Conservation (phyloP, 2,113 vertebrate species). For the Lagopus leucura region DNA sequence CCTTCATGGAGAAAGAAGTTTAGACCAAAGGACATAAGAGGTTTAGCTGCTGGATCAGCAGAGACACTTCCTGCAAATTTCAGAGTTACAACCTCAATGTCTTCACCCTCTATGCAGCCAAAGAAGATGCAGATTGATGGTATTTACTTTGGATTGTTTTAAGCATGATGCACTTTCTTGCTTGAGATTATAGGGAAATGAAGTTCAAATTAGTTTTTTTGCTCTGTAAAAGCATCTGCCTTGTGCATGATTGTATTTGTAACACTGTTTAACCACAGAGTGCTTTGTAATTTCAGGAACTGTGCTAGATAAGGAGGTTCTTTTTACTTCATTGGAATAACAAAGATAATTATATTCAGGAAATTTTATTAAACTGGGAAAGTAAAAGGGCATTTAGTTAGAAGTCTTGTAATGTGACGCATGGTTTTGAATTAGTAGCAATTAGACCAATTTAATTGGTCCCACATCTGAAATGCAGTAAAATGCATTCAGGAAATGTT, state of each 20-base stretch:
- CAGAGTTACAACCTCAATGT: slow-evolving; percentile 87
- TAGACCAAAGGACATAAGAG: slow-evolving; percentile 94
- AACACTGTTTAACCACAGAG: slow-evolving; percentile 39
- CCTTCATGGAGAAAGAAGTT: slow-evolving; percentile 99
- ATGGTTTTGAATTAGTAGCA: neutral
- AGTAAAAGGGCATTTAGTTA: neutral
- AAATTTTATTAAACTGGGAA: neutral
- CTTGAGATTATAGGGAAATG: neutral
- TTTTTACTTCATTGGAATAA: neutral
- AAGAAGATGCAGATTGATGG: slow-evolving; percentile 97
- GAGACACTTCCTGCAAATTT: slow-evolving; percentile 97
- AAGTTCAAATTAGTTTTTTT: neutral
- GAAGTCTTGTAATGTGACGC: neutral
- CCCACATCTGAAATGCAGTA: neutral
- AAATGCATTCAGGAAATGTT: neutral
- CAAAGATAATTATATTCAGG: neutral
- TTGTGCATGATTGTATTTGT: slow-evolving; percentile 62
- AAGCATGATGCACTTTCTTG: slow-evolving; percentile 5
- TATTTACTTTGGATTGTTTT: slow-evolving; percentile 62
- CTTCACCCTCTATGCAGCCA: slow-evolving; percentile 91
- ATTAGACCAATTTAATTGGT: neutral
- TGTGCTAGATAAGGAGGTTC: neutral
- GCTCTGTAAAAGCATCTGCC: slow-evolving; percentile 48
- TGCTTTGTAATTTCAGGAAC: slow-evolving; percentile 17
- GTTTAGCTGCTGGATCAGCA: slow-evolving; percentile 86